Evolutionary conservation across 2,113 vertebrate species (phyloP).

Genomic region (Dipodomys merriami): DNA sequence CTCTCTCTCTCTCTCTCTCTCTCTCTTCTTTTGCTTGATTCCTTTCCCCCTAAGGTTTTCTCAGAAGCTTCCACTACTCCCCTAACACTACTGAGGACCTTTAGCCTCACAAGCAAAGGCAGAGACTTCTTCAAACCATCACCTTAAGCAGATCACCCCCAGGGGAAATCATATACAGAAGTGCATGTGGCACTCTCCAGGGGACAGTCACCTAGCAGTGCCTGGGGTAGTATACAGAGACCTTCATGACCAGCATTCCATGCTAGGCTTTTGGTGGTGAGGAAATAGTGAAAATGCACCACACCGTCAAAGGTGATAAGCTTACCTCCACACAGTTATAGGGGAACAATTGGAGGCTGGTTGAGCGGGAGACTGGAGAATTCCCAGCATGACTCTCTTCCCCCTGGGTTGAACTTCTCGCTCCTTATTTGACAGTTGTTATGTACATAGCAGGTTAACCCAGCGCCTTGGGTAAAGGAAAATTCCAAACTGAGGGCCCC

Average conservation of each 20-base stretch:
- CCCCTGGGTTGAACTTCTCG: background rate
- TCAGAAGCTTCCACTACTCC: background rate
- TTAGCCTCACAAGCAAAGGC: conserved; percentile 33
- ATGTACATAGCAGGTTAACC: conserved; percentile 38
- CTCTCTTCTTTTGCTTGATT: background rate
- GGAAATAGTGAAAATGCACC: background rate
- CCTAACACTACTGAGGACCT: background rate
- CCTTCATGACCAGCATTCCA: background rate
- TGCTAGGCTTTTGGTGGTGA: background rate
- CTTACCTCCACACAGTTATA: background rate
- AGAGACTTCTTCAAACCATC: conserved; percentile 39
- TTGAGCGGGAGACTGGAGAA: background rate
- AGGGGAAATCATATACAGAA: background rate
- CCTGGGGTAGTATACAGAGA: background rate
- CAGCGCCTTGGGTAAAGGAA: conserved; percentile 51
- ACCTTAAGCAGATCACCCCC: background rate
- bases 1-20: background rate
- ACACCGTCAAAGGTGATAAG: background rate
- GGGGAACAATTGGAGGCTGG: background rate
- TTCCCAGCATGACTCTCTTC: background rate
- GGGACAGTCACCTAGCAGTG: background rate
- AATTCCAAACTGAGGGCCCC: conserved; percentile 42
- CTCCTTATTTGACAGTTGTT: background rate
- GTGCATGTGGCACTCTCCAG: fast-evolving
- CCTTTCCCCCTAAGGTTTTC: background rate